A percentile compares a stretch with the other conserved stretches of the same genome.
These are phyloP conservation scores for Paratrypauchen microcephalus DNA, from an alignment of 2,797 vertebrate genomes.

Conservation along the genomic window DNA sequence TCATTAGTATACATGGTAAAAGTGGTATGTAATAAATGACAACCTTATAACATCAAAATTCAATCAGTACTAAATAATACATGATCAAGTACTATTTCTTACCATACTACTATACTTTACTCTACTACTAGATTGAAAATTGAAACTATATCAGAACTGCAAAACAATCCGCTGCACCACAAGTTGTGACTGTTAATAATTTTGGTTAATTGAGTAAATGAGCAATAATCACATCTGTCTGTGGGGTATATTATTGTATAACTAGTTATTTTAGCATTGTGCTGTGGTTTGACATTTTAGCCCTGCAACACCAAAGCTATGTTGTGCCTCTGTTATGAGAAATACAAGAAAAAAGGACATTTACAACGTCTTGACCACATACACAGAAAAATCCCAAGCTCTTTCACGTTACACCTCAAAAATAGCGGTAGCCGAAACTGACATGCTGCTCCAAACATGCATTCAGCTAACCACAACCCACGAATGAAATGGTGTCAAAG, in stretches of 20 bases:
- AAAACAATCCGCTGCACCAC: background rate
- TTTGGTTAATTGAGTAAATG: background rate
- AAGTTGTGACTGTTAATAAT: background rate
- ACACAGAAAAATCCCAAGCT: slow-evolving; percentile 3
- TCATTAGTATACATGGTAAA: background rate
- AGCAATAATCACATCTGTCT: background rate
- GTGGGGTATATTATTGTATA: background rate
- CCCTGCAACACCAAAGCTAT: slow-evolving; percentile 15
- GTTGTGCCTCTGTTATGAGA: slow-evolving; percentile 18
- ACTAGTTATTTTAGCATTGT: background rate
- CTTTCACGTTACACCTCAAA: slow-evolving; percentile 10
- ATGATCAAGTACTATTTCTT: background rate
- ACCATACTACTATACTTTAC: background rate
- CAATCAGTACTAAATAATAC: background rate
- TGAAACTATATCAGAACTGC: background rate
- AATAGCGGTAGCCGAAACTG: background rate
- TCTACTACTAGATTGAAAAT: background rate
- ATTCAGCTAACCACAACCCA: slow-evolving; percentile 28
- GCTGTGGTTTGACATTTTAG: background rate
- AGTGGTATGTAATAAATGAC: background rate
- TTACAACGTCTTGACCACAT: slow-evolving; percentile 27
- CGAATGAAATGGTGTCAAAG: slow-evolving; percentile 19
- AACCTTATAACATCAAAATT: background rate
- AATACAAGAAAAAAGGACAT: slow-evolving; percentile 33
- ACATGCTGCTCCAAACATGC: background rate